Base-by-base conservation (phyloP, 2,113 vertebrate genomes). In the Coptodon bakossiorum region DNA sequence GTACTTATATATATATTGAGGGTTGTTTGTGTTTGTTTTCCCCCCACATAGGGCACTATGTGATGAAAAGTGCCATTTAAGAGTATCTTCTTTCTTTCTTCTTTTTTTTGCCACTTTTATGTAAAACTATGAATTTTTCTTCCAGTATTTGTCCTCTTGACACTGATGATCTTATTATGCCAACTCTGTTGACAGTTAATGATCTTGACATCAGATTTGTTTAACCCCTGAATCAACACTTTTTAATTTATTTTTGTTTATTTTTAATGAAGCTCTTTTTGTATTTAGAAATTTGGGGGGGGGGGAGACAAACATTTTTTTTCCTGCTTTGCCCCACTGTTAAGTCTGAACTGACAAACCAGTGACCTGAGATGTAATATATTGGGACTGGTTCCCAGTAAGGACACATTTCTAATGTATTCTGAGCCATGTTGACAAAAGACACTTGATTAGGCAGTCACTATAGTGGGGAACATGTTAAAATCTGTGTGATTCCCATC, bases 311-410 rank as follows among this genome's bases (percentile, higher is more conserved):
- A 6, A 16, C 7, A 3, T 48, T 19, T 29, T 29, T 36, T 63
- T 50, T 4, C 27, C 24, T 80, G 4, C n/a, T 82, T 57, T 82
- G 88, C 36, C 76, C 88, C 86, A 87, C 24, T 45, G 24, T 9
- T 89, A 83, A 57, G 50, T 82, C 52, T 78, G 59, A 90, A 87
- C 89, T 86, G 59, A 90, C n/a, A 56, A 66, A 79, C 79, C 76
- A 83, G 34, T 85, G 59, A 89, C 81, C 81, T 12, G 29, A 90
- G 80, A 91, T 78, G 27, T 81, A 31, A 66, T 68, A 27, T 66
- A 80, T 54, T 83, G 95, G 95, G 95, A 95, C 95, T 91, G 95
- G 95, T 66, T 96, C 95, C 95, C 94, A 86, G 80, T 53, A 88
- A 86, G 84, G 82, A 90, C 76, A 91, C 83, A 84, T 86, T 91